Base-by-base conservation (phyloP, 2,888 invertebrate genomes). In the Dolomedes plantarius region DNA sequence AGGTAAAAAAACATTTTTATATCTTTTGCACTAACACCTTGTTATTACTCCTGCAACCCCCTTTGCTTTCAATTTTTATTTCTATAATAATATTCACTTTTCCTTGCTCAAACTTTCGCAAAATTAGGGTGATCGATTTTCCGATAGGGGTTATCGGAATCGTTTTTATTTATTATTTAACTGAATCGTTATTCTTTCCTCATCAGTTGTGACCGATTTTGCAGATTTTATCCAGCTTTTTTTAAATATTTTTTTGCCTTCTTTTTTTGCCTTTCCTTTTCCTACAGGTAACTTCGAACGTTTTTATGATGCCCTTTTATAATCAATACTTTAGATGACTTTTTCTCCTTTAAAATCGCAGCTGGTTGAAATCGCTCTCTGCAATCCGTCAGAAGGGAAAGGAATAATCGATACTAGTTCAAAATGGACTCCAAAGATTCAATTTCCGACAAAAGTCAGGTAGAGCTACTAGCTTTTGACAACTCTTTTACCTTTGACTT, bases 151-250 rank as follows among this genome's bases (percentile, higher is more conserved):
- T 83, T 83, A 83, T 83, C 72, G 83, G 77, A 83, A 83, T 72
- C 67, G 77, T 76, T 83, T 83, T 83, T 83, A 83, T 83, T 83
- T 83, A 77, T 83, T 83, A 77, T 83, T 83, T 77, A 83, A 72
- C 75, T 67, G 62, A 77, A 73, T 83, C 83, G 72, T 83, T 83
- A 83, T 68, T 83, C 72, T 69, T 64, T 71, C 64, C 29, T 69
- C 69, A 31, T 29, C 29, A 29, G 39, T 62, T 36, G 36, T 46
- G 68, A 68, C 65, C 75, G 75, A 68, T 69, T 75, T 82, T 82
- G 77, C 83, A 83, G 73, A 77, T 83, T 83, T 67, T 36, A 31
- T 67, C 13, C 32, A 23, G 46, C 65, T 28, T 65, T 74, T 82
- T n/a, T n/a, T n/a, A n/a, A n/a, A n/a, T n/a, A n/a, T 41, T 68